Conservation (phyloP, 2,797 vertebrate species). For the Lepus townsendii region DNA sequence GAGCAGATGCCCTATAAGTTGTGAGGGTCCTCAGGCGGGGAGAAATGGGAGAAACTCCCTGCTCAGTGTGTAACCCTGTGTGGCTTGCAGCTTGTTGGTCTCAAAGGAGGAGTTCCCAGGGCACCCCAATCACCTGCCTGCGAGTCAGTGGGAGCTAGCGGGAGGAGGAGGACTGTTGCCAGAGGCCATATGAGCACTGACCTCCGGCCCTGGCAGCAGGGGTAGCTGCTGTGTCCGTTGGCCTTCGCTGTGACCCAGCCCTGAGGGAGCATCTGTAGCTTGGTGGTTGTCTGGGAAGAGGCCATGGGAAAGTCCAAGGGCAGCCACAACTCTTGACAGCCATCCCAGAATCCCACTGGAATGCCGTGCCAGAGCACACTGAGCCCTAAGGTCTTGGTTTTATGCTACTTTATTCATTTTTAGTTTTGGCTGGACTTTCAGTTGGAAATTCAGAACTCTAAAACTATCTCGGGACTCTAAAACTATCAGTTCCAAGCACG, state of each 20-base stretch:
- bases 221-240: conserved; percentile 66
- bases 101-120: conserved; percentile 2
- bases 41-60: background rate
- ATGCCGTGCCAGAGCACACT: conserved; percentile 85
- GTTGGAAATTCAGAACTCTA: conserved; percentile 66
- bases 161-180: background rate
- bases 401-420: conserved; percentile 78
- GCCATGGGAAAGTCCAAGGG: conserved; percentile 89
- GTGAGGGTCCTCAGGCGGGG: background rate
- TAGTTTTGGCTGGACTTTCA: conserved; percentile 60
- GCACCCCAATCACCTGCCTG: conserved; percentile 60
- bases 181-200: background rate
- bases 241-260: conserved; percentile 79
- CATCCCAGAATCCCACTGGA: conserved; percentile 89
- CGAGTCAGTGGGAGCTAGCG: background rate
- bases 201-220: conserved; percentile 28
- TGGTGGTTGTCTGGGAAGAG: conserved; percentile 88
- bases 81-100: background rate
- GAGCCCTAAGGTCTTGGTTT: conserved; percentile 72
- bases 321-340: conserved; percentile 87
- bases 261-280: conserved; percentile 86
- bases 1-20: background rate
- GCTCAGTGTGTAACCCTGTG: background rate
- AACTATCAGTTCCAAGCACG: background rate
- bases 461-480: conserved; percentile 5